phyloP scores from a whole-genome alignment of 2,797 vertebrate species.

The Anabacerthia variegaticeps region DNA sequence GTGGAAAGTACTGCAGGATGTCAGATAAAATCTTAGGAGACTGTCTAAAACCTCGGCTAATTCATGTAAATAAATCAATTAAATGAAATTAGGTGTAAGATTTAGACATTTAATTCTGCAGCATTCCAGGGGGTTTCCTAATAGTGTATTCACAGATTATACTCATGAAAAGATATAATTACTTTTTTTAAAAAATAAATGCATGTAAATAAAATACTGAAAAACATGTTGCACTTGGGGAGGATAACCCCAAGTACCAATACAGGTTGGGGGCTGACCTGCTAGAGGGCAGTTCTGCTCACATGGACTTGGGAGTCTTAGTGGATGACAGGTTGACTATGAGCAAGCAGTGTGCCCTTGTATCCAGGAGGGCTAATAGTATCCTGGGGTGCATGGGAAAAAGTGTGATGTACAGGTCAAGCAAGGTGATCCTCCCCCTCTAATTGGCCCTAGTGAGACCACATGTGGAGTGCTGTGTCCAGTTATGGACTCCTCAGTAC shows the following conservation, averaged over 20 bases:
- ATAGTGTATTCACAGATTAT: not conserved
- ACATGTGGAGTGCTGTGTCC: not conserved
- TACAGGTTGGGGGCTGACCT: not conserved
- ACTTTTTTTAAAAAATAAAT: not conserved
- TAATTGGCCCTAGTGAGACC: not conserved
- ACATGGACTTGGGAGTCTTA: not conserved
- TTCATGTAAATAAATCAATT: not conserved
- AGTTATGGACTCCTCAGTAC: not conserved
- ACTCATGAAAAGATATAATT: not conserved
- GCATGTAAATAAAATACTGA: not conserved
- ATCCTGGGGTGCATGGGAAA: not conserved
- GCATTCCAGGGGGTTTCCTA: not conserved
- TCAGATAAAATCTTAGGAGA: not conserved
- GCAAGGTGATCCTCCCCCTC: rapidly evolving
- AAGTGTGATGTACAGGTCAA: too few relatives aligned
- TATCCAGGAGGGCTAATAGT: not conserved
- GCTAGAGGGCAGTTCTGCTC: not conserved
- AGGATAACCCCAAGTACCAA: not conserved
- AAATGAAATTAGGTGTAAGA: not conserved
- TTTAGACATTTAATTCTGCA: not conserved
- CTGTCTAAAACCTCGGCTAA: not conserved
- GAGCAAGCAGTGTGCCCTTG: too few relatives aligned
- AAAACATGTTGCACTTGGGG: not conserved
- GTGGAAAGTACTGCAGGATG: not conserved
- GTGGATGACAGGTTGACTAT: not conserved